A percentile compares a stretch with the other conserved stretches of the same genome.
Conservation (phyloP, 1,140 invertebrate genomes). For the Pristionchus pacificus region DNA sequence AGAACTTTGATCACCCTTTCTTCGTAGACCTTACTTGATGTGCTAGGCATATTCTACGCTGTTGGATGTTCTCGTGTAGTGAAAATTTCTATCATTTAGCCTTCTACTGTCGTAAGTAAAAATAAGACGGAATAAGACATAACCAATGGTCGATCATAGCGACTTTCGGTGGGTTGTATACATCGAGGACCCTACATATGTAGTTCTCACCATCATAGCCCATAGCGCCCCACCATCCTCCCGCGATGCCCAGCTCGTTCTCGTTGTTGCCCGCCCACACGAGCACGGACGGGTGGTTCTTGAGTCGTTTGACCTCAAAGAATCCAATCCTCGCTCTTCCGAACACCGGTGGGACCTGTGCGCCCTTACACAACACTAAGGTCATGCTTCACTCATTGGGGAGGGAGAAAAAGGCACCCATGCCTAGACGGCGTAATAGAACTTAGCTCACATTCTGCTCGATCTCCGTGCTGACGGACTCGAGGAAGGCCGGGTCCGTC, state of each 20-base stretch:
- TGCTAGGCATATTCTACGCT: too few species aligned
- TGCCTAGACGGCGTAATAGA: not conserved
- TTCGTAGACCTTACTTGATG: too few species aligned
- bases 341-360: too few species aligned
- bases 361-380: too few species aligned
- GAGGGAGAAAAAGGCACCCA: not conserved
- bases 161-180: too few species aligned
- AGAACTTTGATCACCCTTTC: too few species aligned
- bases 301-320: constrained; percentile 71
- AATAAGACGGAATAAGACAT: too few species aligned
- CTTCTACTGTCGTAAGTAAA: too few species aligned
- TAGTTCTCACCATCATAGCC: not conserved
- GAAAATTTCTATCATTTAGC: too few species aligned
- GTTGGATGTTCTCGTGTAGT: too few species aligned
- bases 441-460: constrained; percentile 67
- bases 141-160: too few species aligned
- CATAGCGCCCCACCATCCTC: constrained; percentile 52
- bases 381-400: not conserved
- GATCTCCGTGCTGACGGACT: constrained; percentile 73
- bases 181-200: too few species aligned
- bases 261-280: constrained; percentile 91
- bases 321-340: constrained; percentile 8
- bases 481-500: constrained; percentile 69
- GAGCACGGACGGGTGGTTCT: constrained; percentile 81
- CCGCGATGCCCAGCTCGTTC: constrained; percentile 82